Evolutionary conservation across 64 coral and sea anemone genomes (phyloP), one percentile per base, ranked within the genome.

Genomic region (Orbicella faveolata): DNA sequence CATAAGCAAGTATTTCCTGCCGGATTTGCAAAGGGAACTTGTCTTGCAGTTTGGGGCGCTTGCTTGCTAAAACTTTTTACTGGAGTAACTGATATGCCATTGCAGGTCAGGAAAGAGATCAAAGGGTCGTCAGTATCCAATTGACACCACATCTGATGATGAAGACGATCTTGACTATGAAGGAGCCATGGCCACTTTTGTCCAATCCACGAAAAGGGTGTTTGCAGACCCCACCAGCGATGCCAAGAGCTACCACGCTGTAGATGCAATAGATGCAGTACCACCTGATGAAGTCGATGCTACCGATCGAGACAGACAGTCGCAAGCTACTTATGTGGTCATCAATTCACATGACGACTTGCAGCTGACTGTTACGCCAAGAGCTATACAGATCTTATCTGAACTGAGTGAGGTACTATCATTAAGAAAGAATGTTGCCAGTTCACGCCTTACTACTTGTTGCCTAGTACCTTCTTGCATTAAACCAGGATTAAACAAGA

Each of bases 311-410:
- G 75, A 76, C 19, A 76, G 35, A 34, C 52, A 76, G 20, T 55
- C 89, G 39, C 93, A 95, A 83, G 93, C 93, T 3, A 91, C 78
- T 20, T 95, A 95, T 26, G 83, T 95, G 6, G 93, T 95, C 14
- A 72, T 95, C 20, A 91, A 87, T 30, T 95, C 93, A 16, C 83
- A 91, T 69, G 93, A 95, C 36, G 84, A 83, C 35, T 67, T 95
- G 36, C 89, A 95, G 79, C 52, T 95, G n/a, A 95, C 89, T 33
- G 84, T 95, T 26, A 95, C 93, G 16, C 89, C 88, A 17, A 74
- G 77, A 74, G 84, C 93, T 26, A 17, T 95, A 4, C 55, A 87
- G 41, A 79, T 95, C 9, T 26, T 95, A 26, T 83, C 83, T 16
- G 93, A 91, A 13, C 63, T 95, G 33, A 90, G 79, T 44, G 52